Conservation (phyloP, 2,888 invertebrate species). For the Anodontia alba region DNA sequence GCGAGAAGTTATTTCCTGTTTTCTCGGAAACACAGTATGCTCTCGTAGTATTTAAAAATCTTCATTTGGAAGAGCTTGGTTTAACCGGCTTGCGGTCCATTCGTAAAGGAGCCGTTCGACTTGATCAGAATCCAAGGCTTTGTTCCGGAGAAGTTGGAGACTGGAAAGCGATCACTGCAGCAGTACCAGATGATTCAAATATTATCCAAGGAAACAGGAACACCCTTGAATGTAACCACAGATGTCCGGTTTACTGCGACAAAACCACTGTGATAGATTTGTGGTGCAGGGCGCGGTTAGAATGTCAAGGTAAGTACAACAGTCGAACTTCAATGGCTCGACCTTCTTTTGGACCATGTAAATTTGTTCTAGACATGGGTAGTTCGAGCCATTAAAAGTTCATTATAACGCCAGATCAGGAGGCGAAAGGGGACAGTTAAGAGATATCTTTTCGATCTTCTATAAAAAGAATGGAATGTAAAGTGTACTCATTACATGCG, state of each 20-base stretch:
- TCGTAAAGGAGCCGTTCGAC: conserved; percentile 93
- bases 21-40: conserved; percentile 90
- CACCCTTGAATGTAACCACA: conserved; percentile 73
- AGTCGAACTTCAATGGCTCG: too few species aligned
- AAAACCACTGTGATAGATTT: conserved; percentile 43
- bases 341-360: too few species aligned
- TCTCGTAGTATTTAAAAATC: conserved; percentile 94
- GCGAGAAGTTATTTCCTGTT: conserved; percentile 89
- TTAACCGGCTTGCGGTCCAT: conserved; percentile 87
- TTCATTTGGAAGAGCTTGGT: conserved; percentile 90
- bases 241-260: conserved; percentile 71
- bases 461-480: too few species aligned
- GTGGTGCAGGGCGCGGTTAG: too few species aligned
- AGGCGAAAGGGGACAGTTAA: too few species aligned
- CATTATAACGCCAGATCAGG: too few species aligned
- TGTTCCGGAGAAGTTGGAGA: conserved; percentile 97
- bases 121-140: conserved; percentile 95
- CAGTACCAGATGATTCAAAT: conserved; percentile 86
- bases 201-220: conserved; percentile 88
- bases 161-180: conserved; percentile 92
- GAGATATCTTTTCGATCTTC: too few species aligned
- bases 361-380: too few species aligned
- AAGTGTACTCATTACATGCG: too few species aligned
- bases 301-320: too few species aligned
- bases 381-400: too few species aligned